Percentiles rank a stretch among this genome's conserved stretches.
Conservation (phyloP, 2,797 vertebrate genomes). For the Percopsis omiscomaycus region DNA sequence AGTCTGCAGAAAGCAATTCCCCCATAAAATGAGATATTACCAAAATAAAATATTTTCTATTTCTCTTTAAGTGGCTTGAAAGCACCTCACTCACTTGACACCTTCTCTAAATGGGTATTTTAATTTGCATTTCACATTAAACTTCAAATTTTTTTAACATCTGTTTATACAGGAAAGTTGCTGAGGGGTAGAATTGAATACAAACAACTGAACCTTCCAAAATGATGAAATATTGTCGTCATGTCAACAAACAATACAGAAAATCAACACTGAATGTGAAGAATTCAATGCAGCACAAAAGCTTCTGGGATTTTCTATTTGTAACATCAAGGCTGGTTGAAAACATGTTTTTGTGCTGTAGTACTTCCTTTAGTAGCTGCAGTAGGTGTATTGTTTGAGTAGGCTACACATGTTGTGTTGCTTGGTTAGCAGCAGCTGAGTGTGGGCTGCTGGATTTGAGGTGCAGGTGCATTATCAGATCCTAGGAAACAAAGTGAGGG, state of each 20-base stretch:
- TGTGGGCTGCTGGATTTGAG: slow-evolving; percentile 54
- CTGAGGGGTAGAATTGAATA: too few species aligned
- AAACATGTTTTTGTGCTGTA: slow-evolving; percentile 54
- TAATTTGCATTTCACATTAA: too few species aligned
- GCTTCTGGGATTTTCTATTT: slow-evolving; percentile 58
- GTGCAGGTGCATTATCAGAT: slow-evolving; percentile 66
- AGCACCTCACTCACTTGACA: too few species aligned
- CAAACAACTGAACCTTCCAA: too few species aligned
- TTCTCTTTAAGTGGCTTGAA: too few species aligned
- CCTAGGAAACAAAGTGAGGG: slow-evolving; percentile 10
- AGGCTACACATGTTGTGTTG: slow-evolving; percentile 49
- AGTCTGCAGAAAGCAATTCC: too few species aligned
- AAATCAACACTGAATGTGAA: slow-evolving; percentile 20
- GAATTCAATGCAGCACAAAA: slow-evolving; percentile 17
- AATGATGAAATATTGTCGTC: slow-evolving; percentile 6
- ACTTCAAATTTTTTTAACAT: too few species aligned
- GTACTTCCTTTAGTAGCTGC: not conserved
- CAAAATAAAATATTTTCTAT: too few species aligned
- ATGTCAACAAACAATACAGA: slow-evolving; percentile 43
- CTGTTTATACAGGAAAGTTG: too few species aligned
- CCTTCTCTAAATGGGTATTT: too few species aligned
- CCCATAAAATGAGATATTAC: too few species aligned
- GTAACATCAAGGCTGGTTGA: slow-evolving; percentile 24
- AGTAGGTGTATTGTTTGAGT: slow-evolving; percentile 56
- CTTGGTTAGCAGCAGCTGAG: slow-evolving; percentile 30